phyloP scores from a whole-genome alignment of 2,888 invertebrate genomes.

The Dugesia japonica region DNA sequence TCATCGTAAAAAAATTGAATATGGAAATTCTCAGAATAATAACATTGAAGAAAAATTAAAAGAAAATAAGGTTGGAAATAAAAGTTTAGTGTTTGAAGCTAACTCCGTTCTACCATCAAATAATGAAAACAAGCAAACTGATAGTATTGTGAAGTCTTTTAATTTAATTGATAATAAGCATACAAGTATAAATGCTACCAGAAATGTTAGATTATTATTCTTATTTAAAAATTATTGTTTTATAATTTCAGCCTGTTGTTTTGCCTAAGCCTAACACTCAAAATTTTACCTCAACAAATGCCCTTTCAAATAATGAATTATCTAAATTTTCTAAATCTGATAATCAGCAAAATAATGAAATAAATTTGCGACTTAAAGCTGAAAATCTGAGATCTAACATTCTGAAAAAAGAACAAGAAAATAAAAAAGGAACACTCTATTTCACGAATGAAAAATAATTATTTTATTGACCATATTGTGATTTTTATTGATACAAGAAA shows the following conservation, averaged over 20 bases:
- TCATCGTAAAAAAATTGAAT: not conserved
- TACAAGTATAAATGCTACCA: too few species aligned
- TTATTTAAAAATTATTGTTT: too few species aligned
- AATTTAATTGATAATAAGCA: too few species aligned
- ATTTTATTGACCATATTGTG: not conserved
- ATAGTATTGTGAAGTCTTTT: too few species aligned
- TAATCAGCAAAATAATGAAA: not conserved
- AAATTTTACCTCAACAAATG: not conserved
- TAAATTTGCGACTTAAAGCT: not conserved
- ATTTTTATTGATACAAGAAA: too few species aligned
- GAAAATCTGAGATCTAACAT: not conserved
- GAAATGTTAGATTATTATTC: too few species aligned
- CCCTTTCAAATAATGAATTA: not conserved
- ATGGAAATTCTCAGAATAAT: not conserved
- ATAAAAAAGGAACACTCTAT: not conserved
- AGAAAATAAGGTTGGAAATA: conserved; percentile 2
- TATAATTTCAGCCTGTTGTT: too few species aligned
- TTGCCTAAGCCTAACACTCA: not conserved
- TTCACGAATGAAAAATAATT: not conserved
- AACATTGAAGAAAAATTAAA: conserved; percentile 12
- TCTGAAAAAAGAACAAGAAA: not conserved
- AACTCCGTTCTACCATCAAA: too few species aligned
- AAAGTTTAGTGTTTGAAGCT: not conserved
- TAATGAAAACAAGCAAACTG: too few species aligned
- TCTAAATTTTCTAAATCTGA: not conserved